A percentile compares a stretch with the other conserved stretches of the same genome.
phyloP scores from a whole-genome alignment of 2,113 vertebrate species.

The Lophius piscatorius region DNA sequence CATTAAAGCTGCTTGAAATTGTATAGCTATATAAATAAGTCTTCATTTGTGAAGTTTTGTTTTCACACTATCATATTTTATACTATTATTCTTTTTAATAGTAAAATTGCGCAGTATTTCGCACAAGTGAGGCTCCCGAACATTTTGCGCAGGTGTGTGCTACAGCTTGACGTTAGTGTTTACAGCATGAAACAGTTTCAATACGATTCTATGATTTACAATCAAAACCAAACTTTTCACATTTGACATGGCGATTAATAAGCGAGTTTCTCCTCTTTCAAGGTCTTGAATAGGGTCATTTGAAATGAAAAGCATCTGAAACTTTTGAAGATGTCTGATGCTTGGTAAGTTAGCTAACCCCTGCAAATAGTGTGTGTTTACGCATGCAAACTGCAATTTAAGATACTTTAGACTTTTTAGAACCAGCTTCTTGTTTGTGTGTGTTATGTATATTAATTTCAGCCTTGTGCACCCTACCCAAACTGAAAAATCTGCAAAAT shows the following conservation, averaged over 20 bases:
- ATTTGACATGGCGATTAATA: background rate
- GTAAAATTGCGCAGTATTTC: slow-evolving; percentile 29
- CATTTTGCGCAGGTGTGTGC: slow-evolving; percentile 32
- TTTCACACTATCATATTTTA: background rate
- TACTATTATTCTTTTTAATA: background rate
- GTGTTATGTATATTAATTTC: too few species aligned
- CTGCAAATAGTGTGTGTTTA: background rate
- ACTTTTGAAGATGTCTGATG: slow-evolving; percentile 70
- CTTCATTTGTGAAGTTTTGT: too few species aligned
- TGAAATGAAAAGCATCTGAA: background rate
- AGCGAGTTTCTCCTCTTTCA: background rate
- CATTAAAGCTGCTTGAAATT: too few species aligned
- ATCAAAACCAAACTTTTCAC: background rate
- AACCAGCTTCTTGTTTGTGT: background rate
- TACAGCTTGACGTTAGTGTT: slow-evolving; percentile 24
- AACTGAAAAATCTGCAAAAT: too few species aligned
- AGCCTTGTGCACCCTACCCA: too few species aligned
- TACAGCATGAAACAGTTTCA: slow-evolving; percentile 1
- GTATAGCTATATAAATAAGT: too few species aligned
- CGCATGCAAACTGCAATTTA: background rate
- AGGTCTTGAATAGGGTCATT: background rate
- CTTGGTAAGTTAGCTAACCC: slow-evolving; percentile 68
- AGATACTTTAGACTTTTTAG: background rate
- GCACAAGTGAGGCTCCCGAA: slow-evolving; percentile 34
- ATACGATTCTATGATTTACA: background rate